Base-by-base conservation (phyloP, 2,113 vertebrate species). In the Callaeas wilsoni region DNA sequence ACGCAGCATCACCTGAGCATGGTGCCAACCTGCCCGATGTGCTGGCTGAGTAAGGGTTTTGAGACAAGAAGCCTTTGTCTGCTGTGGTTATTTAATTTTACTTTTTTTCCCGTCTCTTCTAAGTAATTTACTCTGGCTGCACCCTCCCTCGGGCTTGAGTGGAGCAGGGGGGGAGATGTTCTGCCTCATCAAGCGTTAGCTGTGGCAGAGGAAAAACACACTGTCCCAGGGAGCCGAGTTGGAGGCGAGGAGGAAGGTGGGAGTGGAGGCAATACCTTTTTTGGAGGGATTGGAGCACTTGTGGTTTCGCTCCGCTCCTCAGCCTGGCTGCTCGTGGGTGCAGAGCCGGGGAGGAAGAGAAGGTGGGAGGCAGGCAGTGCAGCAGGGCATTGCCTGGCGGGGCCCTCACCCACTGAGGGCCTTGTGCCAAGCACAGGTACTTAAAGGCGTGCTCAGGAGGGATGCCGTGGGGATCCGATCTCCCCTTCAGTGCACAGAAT, bases 241-340 rank as follows among this genome's bases (percentile, higher is more conserved):
- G 62, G 62, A 62, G 57, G 84, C 0, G 10, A 80, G 74, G 53
- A 94, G 85, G 90, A 94, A 90, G 83, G 93, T 90, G 92, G 96
- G 93, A 65, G 83, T 50, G 96, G 96, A 98, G 97, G 96, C 93
- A 97, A 75, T 97, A 85, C 97, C 90, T 94, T 87, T 96, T 89
- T 87, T 73, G 94, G 94, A 60, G n/a, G 73, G 41, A 32, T 29
- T 37, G 63, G 77, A 73, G 53, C 21, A 6, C 18, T 59, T 30
- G 62, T 10, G 56, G 13, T 33, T 30, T 33, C 0, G 0, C 46
- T 85, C 6, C 1, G 0, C 62, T 95, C 32, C 52, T 82, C 4
- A 2, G 35, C 37, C 32, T 2, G 3, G 49, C 64, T n/a, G 49
- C 52, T 52, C n/a, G 8, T 2, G 4, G 46, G 4, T 49, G 56